Conservation (phyloP, 1,140 invertebrate genomes). For the Scaptodrosophila lebanonensis region DNA sequence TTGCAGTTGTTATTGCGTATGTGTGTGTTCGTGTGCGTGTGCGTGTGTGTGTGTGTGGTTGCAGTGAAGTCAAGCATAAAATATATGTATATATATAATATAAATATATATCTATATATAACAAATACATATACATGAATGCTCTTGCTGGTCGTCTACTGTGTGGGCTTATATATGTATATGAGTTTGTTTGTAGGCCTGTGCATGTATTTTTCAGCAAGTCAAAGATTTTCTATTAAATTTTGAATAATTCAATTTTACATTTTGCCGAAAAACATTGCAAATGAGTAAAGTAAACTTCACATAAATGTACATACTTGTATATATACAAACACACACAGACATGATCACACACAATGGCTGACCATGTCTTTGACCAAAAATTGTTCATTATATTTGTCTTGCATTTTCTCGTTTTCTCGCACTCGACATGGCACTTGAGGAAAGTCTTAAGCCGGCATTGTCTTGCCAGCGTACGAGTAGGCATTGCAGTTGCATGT, state of each 20-base stretch:
- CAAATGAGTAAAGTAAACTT: constrained; percentile 72
- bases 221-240: constrained; percentile 75
- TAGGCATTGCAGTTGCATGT: too few species aligned
- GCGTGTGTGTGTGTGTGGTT: constrained; percentile 2
- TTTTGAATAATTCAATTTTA: constrained; percentile 75
- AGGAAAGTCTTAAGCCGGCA: constrained; percentile 70
- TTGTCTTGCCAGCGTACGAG: constrained; percentile 52
- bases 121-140: too few species aligned
- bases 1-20: constrained; percentile 45
- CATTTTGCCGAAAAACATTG: constrained; percentile 72
- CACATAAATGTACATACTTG: too few species aligned
- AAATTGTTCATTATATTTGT: constrained; percentile 72
- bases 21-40: neutral
- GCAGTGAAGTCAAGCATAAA: constrained; percentile 56
- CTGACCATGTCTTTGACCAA: constrained; percentile 53
- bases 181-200: too few species aligned
- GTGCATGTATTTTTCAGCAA: constrained; percentile 52
- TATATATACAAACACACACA: constrained; percentile 30
- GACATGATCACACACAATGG: constrained; percentile 8
- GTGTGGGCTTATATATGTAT: too few species aligned
- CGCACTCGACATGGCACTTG: constrained; percentile 15
- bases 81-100: constrained; percentile 38
- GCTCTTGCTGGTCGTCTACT: too few species aligned
- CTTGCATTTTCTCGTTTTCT: constrained; percentile 37
- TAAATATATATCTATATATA: constrained; percentile 14